Evolutionary conservation across 1,140 invertebrate genomes (phyloP).

Genomic region (Dendroctonus valens): DNA sequence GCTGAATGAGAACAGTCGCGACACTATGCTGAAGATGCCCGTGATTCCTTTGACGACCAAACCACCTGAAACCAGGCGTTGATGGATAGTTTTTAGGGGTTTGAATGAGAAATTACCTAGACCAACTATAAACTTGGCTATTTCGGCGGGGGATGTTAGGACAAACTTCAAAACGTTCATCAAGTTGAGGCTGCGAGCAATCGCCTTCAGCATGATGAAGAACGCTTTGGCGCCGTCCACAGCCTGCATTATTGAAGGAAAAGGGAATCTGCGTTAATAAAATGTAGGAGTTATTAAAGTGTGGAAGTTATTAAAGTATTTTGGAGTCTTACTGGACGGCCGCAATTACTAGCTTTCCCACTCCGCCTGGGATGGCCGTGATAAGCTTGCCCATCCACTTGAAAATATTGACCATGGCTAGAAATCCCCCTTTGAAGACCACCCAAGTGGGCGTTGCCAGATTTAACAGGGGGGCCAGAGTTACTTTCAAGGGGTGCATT

Average conservation of each 20-base stretch:
- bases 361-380: neutral
- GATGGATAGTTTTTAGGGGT: neutral
- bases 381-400: neutral
- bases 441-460: neutral
- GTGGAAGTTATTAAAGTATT: neutral
- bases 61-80: neutral
- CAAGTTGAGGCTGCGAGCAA: neutral
- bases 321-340: neutral
- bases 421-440: neutral
- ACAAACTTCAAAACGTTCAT: neutral
- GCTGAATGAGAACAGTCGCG: neutral
- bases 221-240: slow-evolving; percentile 2
- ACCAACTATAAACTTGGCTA: slow-evolving; percentile 7
- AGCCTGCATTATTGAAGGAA: neutral
- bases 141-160: neutral
- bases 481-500: neutral
- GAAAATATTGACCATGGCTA: neutral
- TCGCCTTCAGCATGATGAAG: neutral
- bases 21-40: slow-evolving; percentile 2
- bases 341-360: neutral
- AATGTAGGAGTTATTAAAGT: neutral
- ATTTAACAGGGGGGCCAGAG: neutral
- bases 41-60: neutral
- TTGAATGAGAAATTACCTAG: neutral
- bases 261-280: slow-evolving; percentile 2